Conservation (phyloP, 92 coral and sea anemone genomes). For the Palythoa heliodiscus region DNA sequence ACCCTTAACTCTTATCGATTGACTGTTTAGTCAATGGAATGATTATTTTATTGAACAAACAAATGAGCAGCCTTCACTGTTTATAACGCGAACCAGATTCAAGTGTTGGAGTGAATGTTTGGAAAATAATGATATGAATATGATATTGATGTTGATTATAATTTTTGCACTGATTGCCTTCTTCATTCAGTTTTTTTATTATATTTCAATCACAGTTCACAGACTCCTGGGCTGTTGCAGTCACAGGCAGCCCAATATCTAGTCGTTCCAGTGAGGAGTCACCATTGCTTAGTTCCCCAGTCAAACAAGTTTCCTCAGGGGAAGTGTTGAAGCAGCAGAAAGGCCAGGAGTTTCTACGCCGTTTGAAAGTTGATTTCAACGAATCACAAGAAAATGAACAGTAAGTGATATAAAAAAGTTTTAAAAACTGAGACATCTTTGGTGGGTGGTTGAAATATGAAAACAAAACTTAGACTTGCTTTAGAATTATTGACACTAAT, state of each 20-base stretch:
- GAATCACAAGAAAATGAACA: slow-evolving; percentile 56
- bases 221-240: slow-evolving; percentile 35
- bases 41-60: too few relatives aligned
- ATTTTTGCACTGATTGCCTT: neutral
- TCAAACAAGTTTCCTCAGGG: neutral
- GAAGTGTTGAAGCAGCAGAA: slow-evolving; percentile 55
- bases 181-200: neutral
- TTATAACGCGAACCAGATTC: too few relatives aligned
- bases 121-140: too few relatives aligned
- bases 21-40: too few relatives aligned
- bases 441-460: neutral
- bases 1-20: neutral
- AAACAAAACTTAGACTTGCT: neutral
- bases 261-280: neutral
- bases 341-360: slow-evolving; percentile 85
- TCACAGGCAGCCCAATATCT: slow-evolving; percentile 9
- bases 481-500: too few relatives aligned
- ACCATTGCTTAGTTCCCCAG: slow-evolving; percentile 29
- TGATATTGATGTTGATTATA: neutral
- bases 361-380: slow-evolving; percentile 68
- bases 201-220: slow-evolving; percentile 6
- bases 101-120: too few relatives aligned
- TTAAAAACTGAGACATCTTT: neutral
- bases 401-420: slow-evolving; percentile 43
- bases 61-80: too few relatives aligned